Base-by-base conservation (phyloP, 1,140 invertebrate species). In the Drosophila truncata region DNA sequence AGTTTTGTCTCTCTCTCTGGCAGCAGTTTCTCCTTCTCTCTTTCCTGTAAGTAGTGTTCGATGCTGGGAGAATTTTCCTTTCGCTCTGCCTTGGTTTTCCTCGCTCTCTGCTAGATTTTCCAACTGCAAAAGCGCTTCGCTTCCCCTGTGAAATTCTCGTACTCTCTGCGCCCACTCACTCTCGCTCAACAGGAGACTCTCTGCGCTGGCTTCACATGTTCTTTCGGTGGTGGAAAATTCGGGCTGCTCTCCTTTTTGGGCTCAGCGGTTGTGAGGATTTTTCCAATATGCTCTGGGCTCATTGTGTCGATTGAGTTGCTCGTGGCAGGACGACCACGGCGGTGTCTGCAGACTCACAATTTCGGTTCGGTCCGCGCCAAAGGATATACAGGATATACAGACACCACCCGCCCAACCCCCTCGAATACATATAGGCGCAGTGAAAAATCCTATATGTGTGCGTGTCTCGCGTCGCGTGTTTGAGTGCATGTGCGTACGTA, bases 281-380 rank as follows among this genome's bases (percentile, higher is more conserved):
- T 91, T 90, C 81, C 90, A 90, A 79, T 79, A 60, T 67, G 70
- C 85, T 72, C 55, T 64, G 62, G 74, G 82, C 87, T 92, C 91
- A 92, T 92, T 92, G 91, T 92, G 84, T 92, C 91, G 87, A 81
- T 81, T 90, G 91, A 92, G 91, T 92, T 92, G 91, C 87, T 92
- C 69, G 91, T 79, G 91, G 73, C 83, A 92, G 91, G 91, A 92
- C 91, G 80, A 81, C 82, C 63, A 59, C 74, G 55, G 59, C 79
- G 77, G 63, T 72, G 83, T 41, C 72, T 66, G 25, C 46, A 73
- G 60, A 33, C 52, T 49, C 37, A 47, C 16, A 27, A n/a, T 42
- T 50, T 63, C 60, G 75, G 66, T 78, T 41, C 57, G 74, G 74
- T 76, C 75, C 75, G 70, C 83, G 82, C 83, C 82, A 86, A 82